Base-by-base conservation (phyloP, 37 sponge, comb jelly and placozoan genomes). In the Chondrosia reniformis region DNA sequence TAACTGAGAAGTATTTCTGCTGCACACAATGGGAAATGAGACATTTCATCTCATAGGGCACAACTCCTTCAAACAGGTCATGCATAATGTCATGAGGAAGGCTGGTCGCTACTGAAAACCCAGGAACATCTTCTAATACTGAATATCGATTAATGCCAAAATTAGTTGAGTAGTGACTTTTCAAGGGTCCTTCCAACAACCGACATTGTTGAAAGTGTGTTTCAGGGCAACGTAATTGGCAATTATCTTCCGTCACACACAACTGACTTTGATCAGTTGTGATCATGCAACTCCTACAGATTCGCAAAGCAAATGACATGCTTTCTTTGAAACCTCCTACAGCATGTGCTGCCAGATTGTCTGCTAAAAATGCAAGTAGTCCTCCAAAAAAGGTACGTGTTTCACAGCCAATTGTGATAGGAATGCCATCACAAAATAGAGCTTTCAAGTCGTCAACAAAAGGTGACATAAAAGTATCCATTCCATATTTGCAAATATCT, bases 301-400 rank as follows among this genome's bases (percentile, higher is more conserved):
- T 63, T 3, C 81, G 81, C 25, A 67, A 40, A n/a, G 85, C 80
- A 85, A 85, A 85, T 28, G 74, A 40, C 49, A 80, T 38, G 40
- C 81, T 45, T 7, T 36, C 71, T 49, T 86, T 86, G 52, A 86
- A 86, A 22, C 87, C 87, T 36, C 82, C 87, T 3, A 86, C 34
- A 36, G 49, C 63, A 57, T 86, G 78, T 25, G 81, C 81, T 46
- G 87, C 82, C 32, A 78, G 49, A 3, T 57, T 86, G 54, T 86
- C 87, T 19, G 78, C 87, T 44, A 86, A 52, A 56, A 86, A 86
- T 3, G 82, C 78, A 39, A 86, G 15, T 5, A 81, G 63, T 3
- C 76, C 72, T 41, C 87, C 82, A 71, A 58, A 55, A 67, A 61
- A 86, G 24, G 65, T 79, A 41, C 22, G 9, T 76, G 6, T 33